Evolutionary conservation across 2,888 invertebrate species (phyloP), one percentile per base, ranked within the genome.

Genomic region (Chydorus sphaericus): DNA sequence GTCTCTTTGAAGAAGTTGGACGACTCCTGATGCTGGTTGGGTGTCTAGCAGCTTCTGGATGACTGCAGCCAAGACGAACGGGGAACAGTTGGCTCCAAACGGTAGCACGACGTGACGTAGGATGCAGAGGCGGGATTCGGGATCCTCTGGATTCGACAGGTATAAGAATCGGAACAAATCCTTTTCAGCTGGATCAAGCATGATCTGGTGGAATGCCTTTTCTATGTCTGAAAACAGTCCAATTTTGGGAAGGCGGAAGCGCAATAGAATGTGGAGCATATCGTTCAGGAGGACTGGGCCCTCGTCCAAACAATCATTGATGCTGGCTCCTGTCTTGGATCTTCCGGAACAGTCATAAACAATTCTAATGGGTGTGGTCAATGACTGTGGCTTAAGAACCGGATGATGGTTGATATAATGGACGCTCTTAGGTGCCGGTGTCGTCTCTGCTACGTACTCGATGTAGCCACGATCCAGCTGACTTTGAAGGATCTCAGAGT

Each of bases 261-360:
- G 59, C 1, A 62, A 6, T 1, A 67, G 18, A 33, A 65, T 60
- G 1, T 61, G 48, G 36, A 64, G 59, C 3, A 67, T 37, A 48
- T 64, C 62, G 8, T 61, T 55, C 53, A 66, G 64, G 16, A 65
- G 53, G 1, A 57, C 58, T 1, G 65, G 66, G 0, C 66, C 68
- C 2, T 60, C 57, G 36, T 60, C 54, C 30, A 64, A 61, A 4
- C 60, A 36, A 7, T 64, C 62, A 56, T 67, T 68, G 2, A 66
- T 36, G 4, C 63, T 62, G n/a, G n/a, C n/a, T 7, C 62, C 62
- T 4, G 59, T 58, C 20, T 57, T 58, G 11, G 62, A 60, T n/a
- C n/a, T n/a, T n/a, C n/a, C n/a, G 1, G 64, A 66, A 7, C 60
- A 65, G 51, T 67, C 63, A 54, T 64, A 67, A 6, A 67, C 66